phyloP scores from a whole-genome alignment of 92 coral and sea anemone genomes.

The Anthopleura xanthogrammica region DNA sequence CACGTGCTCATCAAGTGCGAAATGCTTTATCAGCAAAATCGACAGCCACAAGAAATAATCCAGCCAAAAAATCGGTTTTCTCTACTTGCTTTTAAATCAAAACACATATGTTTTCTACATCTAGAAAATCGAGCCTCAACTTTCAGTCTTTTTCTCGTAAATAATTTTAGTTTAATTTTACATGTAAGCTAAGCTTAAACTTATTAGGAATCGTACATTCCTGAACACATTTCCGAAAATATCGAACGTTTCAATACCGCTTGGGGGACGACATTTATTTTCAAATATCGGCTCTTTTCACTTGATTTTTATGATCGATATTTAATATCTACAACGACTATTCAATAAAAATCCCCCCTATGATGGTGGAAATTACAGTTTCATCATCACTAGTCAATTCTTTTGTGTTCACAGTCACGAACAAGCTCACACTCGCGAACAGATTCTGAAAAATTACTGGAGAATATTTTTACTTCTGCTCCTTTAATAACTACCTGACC shows the following conservation, averaged over 20 bases:
- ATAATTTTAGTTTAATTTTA: no score
- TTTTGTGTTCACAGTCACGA: neutral
- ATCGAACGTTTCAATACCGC: neutral
- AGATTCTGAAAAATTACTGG: conserved; percentile 12
- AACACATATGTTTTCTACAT: neutral
- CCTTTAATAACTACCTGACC: conserved; percentile 22
- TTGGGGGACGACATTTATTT: neutral
- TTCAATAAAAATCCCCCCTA: neutral
- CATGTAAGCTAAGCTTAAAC: no score
- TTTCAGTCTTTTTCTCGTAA: neutral
- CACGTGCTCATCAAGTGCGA: neutral
- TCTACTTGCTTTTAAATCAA: neutral
- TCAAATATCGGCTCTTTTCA: neutral
- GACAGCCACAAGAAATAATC: neutral
- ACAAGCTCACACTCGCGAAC: conserved; percentile 14
- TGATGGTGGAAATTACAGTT: conserved; percentile 3
- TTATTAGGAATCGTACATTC: no score
- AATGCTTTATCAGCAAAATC: conserved; percentile 2
- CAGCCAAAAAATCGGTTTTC: neutral
- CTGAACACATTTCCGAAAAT: no score
- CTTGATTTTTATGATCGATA: neutral
- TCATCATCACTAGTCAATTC: neutral
- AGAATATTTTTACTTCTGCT: neutral
- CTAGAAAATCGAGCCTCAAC: neutral
- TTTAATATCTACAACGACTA: neutral